These are phyloP conservation scores for Hucho hucho DNA, from an alignment of 2,113 vertebrate species.

Conservation along the genomic window DNA sequence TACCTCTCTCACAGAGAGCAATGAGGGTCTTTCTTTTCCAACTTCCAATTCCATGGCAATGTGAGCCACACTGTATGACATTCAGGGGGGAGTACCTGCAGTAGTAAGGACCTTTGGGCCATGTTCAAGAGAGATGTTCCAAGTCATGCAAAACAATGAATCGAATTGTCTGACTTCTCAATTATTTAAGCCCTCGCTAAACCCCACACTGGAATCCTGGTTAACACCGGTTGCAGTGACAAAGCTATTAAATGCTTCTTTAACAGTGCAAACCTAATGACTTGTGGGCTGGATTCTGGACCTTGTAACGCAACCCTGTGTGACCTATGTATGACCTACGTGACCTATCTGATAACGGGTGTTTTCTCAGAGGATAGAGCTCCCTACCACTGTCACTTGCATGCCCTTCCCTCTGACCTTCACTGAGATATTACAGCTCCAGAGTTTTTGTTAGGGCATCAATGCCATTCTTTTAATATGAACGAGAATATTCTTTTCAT, in stretches of 20 bases:
- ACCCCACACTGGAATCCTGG: slow-evolving; percentile 65
- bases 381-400: slow-evolving; percentile 31
- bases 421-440: slow-evolving; percentile 33
- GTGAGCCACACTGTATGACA: slow-evolving; percentile 66
- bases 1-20: not conserved
- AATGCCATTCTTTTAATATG: slow-evolving; percentile 30
- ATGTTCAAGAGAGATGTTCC: slow-evolving; percentile 70
- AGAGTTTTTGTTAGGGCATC: slow-evolving; percentile 14
- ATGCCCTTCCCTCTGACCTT: slow-evolving; percentile 29
- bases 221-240: slow-evolving; percentile 66
- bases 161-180: slow-evolving; percentile 72
- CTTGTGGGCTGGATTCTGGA: slow-evolving; percentile 25
- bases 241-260: slow-evolving; percentile 39
- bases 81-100: slow-evolving; percentile 28
- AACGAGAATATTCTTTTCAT: slow-evolving; percentile 28
- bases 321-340: slow-evolving; percentile 30
- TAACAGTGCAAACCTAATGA: slow-evolving; percentile 48
- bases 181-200: slow-evolving; percentile 77
- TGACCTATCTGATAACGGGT: slow-evolving; percentile 52
- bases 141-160: slow-evolving; percentile 76
- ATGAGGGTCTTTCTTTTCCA: not conserved
- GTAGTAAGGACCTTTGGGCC: slow-evolving; percentile 66
- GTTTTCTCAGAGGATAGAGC: slow-evolving; percentile 39
- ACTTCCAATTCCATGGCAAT: slow-evolving; percentile 30
- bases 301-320: slow-evolving; percentile 24